phyloP scores from a whole-genome alignment of 2,888 invertebrate genomes.

The Acanthopleura granulata region DNA sequence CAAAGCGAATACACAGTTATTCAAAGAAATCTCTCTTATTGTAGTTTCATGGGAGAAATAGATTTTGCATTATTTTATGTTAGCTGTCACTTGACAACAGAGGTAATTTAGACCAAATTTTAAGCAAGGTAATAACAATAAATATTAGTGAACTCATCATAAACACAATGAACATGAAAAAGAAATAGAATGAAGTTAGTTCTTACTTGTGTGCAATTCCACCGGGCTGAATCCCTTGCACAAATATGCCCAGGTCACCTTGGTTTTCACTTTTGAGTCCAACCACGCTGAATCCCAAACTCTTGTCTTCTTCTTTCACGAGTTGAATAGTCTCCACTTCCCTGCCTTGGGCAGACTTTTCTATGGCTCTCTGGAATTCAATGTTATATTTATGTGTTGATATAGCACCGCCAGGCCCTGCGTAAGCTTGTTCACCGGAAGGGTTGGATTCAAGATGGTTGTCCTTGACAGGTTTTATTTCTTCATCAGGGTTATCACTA shows the following conservation, averaged over 20 bases:
- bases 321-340: constrained; percentile 75
- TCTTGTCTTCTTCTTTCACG: constrained; percentile 76
- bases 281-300: constrained; percentile 81
- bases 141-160: too few relatives aligned
- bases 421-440: neutral
- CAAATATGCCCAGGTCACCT: constrained; percentile 78
- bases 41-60: too few relatives aligned
- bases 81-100: too few relatives aligned
- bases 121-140: too few relatives aligned
- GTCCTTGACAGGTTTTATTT: neutral
- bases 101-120: too few relatives aligned
- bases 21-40: too few relatives aligned
- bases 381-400: constrained; percentile 51
- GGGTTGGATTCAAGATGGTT: neutral
- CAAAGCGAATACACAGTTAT: too few relatives aligned
- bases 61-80: too few relatives aligned
- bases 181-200: neutral
- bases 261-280: constrained; percentile 75
- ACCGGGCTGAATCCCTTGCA: constrained; percentile 77
- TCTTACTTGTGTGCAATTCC: constrained; percentile 78
- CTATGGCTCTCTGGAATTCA: constrained; percentile 71
- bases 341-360: constrained; percentile 75
- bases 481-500: constrained; percentile 18
- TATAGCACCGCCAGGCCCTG: constrained; percentile 32
- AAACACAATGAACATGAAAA: too few relatives aligned